Conservation (phyloP, 2,888 invertebrate species). For the Epiblema foenella region DNA sequence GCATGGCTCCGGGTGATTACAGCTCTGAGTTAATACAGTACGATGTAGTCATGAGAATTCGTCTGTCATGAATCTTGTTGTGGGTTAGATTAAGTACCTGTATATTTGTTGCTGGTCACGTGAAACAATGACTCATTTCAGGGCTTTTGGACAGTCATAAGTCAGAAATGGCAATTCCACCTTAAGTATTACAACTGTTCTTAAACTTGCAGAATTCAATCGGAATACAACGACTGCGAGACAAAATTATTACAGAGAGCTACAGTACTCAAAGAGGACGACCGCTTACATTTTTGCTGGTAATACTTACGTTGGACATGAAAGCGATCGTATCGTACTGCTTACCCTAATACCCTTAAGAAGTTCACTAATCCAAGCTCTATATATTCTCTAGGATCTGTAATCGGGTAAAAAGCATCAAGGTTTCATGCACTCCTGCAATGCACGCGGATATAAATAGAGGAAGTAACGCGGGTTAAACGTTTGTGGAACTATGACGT, state of each 20-base stretch:
- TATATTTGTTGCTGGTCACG: slow-evolving; percentile 17
- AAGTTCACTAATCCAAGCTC: background rate
- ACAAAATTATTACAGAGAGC: too few relatives aligned
- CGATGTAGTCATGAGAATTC: slow-evolving; percentile 59
- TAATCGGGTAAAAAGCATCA: slow-evolving; percentile 40
- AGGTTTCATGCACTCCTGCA: slow-evolving; percentile 46
- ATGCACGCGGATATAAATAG: slow-evolving; percentile 79
- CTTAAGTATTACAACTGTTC: background rate
- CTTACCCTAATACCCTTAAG: too few relatives aligned
- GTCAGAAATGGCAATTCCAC: background rate
- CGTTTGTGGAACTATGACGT: slow-evolving; percentile 61
- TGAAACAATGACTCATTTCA: slow-evolving; percentile 8
- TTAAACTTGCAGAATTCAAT: too few relatives aligned
- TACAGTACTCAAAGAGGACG: too few relatives aligned
- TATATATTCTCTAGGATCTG: slow-evolving; percentile 3
- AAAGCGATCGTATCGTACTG: too few relatives aligned
- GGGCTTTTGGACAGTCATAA: background rate
- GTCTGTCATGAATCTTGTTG: slow-evolving; percentile 60
- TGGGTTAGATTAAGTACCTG: slow-evolving; percentile 20
- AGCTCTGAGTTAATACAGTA: slow-evolving; percentile 59
- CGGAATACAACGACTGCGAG: too few relatives aligned
- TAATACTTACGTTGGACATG: too few relatives aligned
- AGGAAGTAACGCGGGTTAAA: slow-evolving; percentile 58
- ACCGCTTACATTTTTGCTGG: too few relatives aligned
- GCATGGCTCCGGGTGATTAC: slow-evolving; percentile 72